Base-by-base conservation (phyloP, 2,113 vertebrate genomes). In the Solea senegalensis region DNA sequence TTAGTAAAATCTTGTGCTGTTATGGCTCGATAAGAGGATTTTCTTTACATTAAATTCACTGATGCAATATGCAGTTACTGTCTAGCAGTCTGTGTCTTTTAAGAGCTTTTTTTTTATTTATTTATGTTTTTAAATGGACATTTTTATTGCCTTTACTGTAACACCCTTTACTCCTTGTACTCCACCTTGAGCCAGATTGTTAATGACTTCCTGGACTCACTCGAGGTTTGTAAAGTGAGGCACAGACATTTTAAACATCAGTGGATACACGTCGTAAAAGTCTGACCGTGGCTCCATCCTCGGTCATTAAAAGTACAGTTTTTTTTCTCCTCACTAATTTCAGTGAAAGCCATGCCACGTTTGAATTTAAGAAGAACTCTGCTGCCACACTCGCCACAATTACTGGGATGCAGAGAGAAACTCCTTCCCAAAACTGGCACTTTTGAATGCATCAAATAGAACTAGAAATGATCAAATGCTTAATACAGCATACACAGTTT, bases 381-480 rank as follows among this genome's bases (percentile, higher is more conserved):
- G 75, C 75, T 67, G 70, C 54, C 51, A 72, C 21, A 4, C 28
- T 54, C 40, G 55, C 80, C 84, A 77, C 84, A 88, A 91, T 91
- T 89, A 86, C 75, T 89, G 69, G 58, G 41, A 58, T 44, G 14
- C 28, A 49, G 65, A 71, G 76, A 63, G 34, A 60, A 82, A 76
- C 21, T 11, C 3, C 1, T 59, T 51, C 63, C 65, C 53, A 53
- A 52, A 74, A 74, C 41, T 54, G 58, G 72, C 70, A 72, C 52
- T 56, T 21, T 39, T 69, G 28, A 84, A 65, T n/a, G 41, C 43
- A 69, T 57, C 50, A 69, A 60, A 60, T 56, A 65, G 50, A 27
- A 67, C 41, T 8, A 45, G 60, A 44, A 72, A 78, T 69, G 15
- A 77, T 52, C 72, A 54, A 69, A 76, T 40, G 45, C 43, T 49